Percentiles rank a stretch among this genome's conserved stretches.
These are phyloP conservation scores for Jaculus jaculus DNA, from an alignment of 2,113 vertebrate species.

Conservation along the genomic window DNA sequence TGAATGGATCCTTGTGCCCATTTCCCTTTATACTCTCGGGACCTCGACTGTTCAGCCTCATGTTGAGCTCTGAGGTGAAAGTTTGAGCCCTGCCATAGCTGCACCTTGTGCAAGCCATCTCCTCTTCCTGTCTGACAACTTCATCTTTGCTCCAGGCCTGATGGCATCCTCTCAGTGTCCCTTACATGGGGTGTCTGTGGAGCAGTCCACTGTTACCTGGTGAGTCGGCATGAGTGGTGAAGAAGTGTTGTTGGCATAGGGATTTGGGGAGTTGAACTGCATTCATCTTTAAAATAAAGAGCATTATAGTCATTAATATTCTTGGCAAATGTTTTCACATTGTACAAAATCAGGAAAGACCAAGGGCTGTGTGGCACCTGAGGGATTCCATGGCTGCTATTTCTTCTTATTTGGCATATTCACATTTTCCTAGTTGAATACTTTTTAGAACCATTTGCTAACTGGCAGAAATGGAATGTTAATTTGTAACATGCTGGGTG, in stretches of 20 bases:
- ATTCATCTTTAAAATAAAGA: neutral
- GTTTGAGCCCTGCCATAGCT: neutral
- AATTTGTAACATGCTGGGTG: neutral
- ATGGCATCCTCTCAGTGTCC: fast-evolving
- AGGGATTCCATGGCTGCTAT: fast-evolving
- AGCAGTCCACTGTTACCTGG: neutral
- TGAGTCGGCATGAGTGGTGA: fast-evolving
- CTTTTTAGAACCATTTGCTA: neutral
- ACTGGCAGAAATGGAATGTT: neutral
- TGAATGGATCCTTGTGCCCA: neutral
- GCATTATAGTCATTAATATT: neutral
- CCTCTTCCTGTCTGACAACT: neutral
- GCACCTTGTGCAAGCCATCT: neutral
- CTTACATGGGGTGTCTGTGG: fast-evolving
- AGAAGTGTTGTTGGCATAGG: neutral
- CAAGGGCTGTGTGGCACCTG: neutral
- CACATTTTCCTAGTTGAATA: neutral
- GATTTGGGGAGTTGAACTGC: neutral
- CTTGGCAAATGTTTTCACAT: neutral
- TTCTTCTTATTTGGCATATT: neutral
- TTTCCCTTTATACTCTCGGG: too few relatives aligned
- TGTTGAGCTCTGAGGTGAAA: neutral
- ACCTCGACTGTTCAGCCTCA: neutral
- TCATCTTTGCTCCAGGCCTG: neutral
- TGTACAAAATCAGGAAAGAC: neutral